Evolutionary conservation across 2,113 vertebrate genomes (phyloP).

Genomic region (Sciurus niger): DNA sequence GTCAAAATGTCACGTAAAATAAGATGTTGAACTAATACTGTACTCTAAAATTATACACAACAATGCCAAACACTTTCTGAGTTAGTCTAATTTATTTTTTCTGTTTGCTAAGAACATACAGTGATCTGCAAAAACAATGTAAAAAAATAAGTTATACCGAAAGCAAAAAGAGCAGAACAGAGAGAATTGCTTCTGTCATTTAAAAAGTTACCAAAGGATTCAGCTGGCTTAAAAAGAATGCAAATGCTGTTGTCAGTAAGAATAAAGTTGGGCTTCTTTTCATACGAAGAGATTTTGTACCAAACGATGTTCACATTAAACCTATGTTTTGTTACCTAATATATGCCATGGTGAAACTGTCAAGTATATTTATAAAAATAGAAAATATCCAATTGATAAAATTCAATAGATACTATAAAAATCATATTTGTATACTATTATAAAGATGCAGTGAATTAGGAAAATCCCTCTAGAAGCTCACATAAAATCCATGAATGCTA

Average conservation of each 20-base stretch:
- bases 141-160: slow-evolving; percentile 59
- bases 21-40: slow-evolving; percentile 61
- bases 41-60: slow-evolving; percentile 59
- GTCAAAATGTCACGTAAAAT: slow-evolving; percentile 77
- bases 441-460: slow-evolving; percentile 30
- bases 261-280: neutral
- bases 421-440: neutral
- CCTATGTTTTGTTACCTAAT: slow-evolving; percentile 1
- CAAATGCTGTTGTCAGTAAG: neutral
- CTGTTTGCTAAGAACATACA: slow-evolving; percentile 38
- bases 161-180: neutral
- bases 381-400: neutral
- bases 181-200: neutral
- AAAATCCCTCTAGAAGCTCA: neutral
- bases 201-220: neutral
- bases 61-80: slow-evolving; percentile 36
- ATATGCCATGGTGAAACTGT: neutral
- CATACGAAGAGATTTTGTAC: neutral
- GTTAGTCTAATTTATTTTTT: slow-evolving; percentile 50
- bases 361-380: slow-evolving; percentile 28
- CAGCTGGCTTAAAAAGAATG: neutral
- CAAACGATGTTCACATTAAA: slow-evolving; percentile 18
- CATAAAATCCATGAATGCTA: neutral
- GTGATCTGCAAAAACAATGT: neutral
- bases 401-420: slow-evolving; percentile 37